Evolutionary conservation across 2,797 vertebrate species (phyloP).

Genomic region (Anguilla megastoma): DNA sequence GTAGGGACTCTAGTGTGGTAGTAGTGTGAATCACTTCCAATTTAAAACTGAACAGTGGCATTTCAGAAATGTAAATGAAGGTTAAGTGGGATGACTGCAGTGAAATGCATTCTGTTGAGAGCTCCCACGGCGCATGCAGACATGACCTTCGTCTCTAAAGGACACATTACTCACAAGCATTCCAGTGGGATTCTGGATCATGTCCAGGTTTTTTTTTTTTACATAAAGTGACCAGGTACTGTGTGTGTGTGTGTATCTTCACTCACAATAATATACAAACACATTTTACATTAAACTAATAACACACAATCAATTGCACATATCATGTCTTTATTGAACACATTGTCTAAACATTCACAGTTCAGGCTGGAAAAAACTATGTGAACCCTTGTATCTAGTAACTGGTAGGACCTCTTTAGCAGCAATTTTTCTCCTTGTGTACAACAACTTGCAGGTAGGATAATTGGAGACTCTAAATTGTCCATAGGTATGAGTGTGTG

Average conservation of each 20-base stretch:
- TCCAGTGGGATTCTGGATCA: constrained; percentile 62
- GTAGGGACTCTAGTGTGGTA: constrained; percentile 26
- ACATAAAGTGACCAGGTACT: constrained; percentile 46
- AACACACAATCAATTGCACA: no score
- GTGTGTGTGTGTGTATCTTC: neutral
- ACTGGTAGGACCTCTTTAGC: no score
- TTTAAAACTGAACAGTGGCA: constrained; percentile 37
- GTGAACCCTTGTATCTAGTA: no score
- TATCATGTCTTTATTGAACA: no score
- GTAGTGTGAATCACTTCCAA: constrained; percentile 21
- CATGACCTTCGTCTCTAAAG: constrained; percentile 68
- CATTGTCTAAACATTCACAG: no score
- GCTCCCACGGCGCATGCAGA: constrained; percentile 59
- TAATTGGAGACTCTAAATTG: no score
- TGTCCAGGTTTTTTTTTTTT: constrained; percentile 54
- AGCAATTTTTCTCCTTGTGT: no score
- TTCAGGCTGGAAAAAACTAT: no score
- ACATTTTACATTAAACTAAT: no score
- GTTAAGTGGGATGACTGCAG: constrained; percentile 64
- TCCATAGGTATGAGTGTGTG: no score
- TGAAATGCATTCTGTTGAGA: constrained; percentile 59
- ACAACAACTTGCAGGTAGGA: no score
- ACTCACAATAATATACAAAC: no score
- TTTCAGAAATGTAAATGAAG: constrained; percentile 70
- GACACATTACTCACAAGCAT: constrained; percentile 58